Base-by-base conservation (phyloP, 2,113 vertebrate species). In the Rhinolophus ferrumequinum region DNA sequence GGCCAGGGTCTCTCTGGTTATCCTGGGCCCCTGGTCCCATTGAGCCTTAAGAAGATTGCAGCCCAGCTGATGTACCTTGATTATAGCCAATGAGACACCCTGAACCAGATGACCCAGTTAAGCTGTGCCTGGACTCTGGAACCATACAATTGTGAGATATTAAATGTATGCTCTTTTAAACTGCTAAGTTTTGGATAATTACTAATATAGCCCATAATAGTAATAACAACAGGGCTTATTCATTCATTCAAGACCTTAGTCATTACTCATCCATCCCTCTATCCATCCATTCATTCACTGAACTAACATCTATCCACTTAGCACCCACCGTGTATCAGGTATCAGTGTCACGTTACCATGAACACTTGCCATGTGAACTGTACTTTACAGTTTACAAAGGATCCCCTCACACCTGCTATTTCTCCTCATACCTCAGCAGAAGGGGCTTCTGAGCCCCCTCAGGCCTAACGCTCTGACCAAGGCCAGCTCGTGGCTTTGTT, bases 61-160 rank as follows among this genome's bases (percentile, higher is more conserved):
- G 54, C 54, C 76, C 28, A 28, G 47, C 0, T 4, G 44, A 41
- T 0, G 0, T 0, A 3, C 26, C 44, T 52, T 41, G 7, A 2
- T 5, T 26, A 3, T 2, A 41, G 44, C 54, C 21, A 13, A 41
- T 30, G 52, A 44, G 16, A 28, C 10, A n/a, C 12, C 24, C 14
- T 8, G 11, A n/a, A 21, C 38, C 10, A 9, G 62, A 67, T 13
- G 35, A 50, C 58, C 21, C 15, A 24, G 26, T 30, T 16, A 58
- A 67, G 26, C 15, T 0, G 7, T 16, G 19, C n/a, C 52, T 18
- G 22, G 54, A n/a, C 24, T 84, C 54, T 19, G 35, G n/a, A n/a
- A 13, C 33, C 5, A 7, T 60, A 21, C 60, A 30, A 50, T 38
- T 77, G 18, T 28, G 93, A 28, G 70, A 38, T 38, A 24, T 26